Conservation (phyloP, 2,797 vertebrate genomes). For the Kryptopterus vitreolus region DNA sequence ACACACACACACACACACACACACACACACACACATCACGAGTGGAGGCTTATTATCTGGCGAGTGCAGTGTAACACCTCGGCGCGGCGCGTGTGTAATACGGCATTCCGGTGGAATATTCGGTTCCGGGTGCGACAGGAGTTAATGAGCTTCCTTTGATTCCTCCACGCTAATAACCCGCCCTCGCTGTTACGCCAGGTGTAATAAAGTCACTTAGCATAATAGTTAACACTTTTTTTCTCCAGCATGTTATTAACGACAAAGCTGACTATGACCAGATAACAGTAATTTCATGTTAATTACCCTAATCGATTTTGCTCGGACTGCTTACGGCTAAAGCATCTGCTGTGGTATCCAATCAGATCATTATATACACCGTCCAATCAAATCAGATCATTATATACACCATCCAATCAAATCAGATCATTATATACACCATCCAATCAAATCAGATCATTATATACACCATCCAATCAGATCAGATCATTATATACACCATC, state of each 20-base stretch:
- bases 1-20: not conserved
- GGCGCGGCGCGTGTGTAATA: not conserved
- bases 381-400: too few species aligned
- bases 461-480: not conserved
- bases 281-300: too few species aligned
- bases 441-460: too few species aligned
- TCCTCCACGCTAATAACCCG: not conserved
- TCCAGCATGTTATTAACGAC: not conserved
- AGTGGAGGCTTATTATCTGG: not conserved
- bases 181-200: not conserved
- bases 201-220: not conserved
- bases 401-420: too few species aligned
- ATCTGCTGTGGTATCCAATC: too few species aligned
- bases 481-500: not conserved
- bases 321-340: too few species aligned
- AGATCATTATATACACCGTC: too few species aligned
- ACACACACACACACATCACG: not conserved
- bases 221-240: not conserved
- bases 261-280: not conserved
- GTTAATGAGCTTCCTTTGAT: too few species aligned
- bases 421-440: too few species aligned
- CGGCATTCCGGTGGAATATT: not conserved
- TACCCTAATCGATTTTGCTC: too few species aligned
- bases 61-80: not conserved
- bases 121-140: not conserved